A percentile compares a stretch with the other conserved stretches of the same genome.
Evolutionary conservation across 2,113 vertebrate genomes (phyloP).

Genomic region (Zingel zingel): DNA sequence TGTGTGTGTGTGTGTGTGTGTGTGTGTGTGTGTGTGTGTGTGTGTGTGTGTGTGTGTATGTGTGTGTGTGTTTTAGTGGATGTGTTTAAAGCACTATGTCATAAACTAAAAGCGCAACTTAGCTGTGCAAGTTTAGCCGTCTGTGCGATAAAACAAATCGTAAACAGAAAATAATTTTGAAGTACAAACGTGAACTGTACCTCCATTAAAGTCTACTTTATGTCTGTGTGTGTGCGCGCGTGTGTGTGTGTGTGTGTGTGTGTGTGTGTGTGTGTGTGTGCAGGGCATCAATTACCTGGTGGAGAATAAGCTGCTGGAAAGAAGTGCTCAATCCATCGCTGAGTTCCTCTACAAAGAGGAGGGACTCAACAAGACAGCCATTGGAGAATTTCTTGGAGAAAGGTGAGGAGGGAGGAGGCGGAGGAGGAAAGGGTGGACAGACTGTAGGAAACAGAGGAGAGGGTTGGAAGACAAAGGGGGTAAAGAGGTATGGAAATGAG

Average conservation of each 20-base stretch:
- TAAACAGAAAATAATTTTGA: neutral
- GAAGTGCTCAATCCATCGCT: conserved; percentile 84
- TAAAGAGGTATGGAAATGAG: neutral
- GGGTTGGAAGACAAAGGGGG: no score
- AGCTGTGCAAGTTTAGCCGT: neutral
- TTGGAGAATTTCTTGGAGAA: conserved; percentile 93
- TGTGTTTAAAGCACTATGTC: neutral
- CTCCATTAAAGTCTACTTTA: neutral
- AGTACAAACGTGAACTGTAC: neutral
- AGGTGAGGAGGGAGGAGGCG: conserved; percentile 80
- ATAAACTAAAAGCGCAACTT: accelerated
- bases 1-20: conserved; percentile 7
- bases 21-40: conserved; percentile 32
- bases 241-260: neutral
- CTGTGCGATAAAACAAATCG: neutral
- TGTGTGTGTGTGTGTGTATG: conserved; percentile 6
- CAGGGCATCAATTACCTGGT: conserved; percentile 92
- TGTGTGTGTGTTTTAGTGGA: neutral
- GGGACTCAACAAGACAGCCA: conserved; percentile 96
- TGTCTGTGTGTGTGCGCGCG: conserved; percentile 9
- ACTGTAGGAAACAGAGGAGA: neutral
- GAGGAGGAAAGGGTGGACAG: no score
- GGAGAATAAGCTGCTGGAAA: conserved; percentile 87
- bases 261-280: conserved; percentile 19
- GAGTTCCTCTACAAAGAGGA: conserved; percentile 95